These are phyloP conservation scores for Drosophila bifasciata DNA, from an alignment of 1,140 invertebrate species.

Conservation along the genomic window DNA sequence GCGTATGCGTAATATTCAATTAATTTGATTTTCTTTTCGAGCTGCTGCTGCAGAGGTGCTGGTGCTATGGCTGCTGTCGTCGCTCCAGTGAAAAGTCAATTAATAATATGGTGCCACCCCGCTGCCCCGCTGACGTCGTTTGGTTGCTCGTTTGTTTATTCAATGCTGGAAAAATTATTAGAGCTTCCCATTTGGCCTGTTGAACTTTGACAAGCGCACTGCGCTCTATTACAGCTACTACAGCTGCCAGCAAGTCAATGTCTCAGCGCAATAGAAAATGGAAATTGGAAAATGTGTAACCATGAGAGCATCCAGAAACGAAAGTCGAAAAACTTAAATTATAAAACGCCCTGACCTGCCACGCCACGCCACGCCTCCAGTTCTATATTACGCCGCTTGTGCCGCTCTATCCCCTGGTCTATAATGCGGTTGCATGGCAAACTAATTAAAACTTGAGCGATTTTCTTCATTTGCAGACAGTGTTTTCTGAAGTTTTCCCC, in stretches of 20 bases:
- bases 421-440: slow-evolving; percentile 58
- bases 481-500: slow-evolving; percentile 50
- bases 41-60: slow-evolving; percentile 12
- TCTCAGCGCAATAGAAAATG: slow-evolving; percentile 5
- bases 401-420: background rate
- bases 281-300: slow-evolving; percentile 23
- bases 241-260: slow-evolving; percentile 1
- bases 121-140: slow-evolving; percentile 8
- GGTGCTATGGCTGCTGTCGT: slow-evolving; percentile 21
- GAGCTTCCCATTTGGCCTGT: slow-evolving; percentile 53
- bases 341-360: slow-evolving; percentile 24
- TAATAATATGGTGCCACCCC: slow-evolving; percentile 56
- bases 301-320: slow-evolving; percentile 5
- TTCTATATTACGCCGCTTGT: background rate
- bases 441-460: slow-evolving; percentile 80
- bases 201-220: slow-evolving; percentile 62
- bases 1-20: slow-evolving; percentile 76
- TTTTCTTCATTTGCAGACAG: slow-evolving; percentile 63
- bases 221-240: slow-evolving; percentile 11
- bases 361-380: background rate
- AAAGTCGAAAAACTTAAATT: slow-evolving; percentile 34
- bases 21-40: slow-evolving; percentile 66
- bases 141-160: slow-evolving; percentile 23
- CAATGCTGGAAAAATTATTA: slow-evolving; percentile 47
- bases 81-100: slow-evolving; percentile 65